Evolutionary conservation across 2,888 invertebrate species (phyloP), one percentile per base, ranked within the genome.

Genomic region (Phytoseiulus persimilis): DNA sequence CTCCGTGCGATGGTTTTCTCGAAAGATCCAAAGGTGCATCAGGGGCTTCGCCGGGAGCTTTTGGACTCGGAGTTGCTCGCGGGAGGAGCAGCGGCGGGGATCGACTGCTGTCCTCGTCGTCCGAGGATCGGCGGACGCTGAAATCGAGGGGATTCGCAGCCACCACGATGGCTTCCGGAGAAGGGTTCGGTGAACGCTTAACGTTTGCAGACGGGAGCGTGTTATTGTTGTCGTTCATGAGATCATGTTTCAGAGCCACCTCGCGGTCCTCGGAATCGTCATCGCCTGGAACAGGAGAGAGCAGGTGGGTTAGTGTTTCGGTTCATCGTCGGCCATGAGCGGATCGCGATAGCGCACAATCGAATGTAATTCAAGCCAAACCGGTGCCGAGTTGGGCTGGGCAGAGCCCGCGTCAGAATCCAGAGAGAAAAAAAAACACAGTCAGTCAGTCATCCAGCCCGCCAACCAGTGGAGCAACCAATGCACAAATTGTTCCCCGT

Each of bases 1-100:
- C 95, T 95, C 46, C 83, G 33, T 32, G 28, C 9, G 87, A 87
- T 28, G 87, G 87, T 31, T 87, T 87, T 32, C n/a, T 87, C 87
- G 87, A 87, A 28, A 87, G 87, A 87, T 87, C 87, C n/a, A 87
- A 45, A 87, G 87, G 87, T 31, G 87, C 87, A 45, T 87, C 87
- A 31, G 87, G 87, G 0, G 87, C 87, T 32, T n/a, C 32, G 39
- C 32, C 45, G 45, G 32, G 39, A 32, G 39, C 33, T 45, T 87
- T 33, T 31, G 87, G 87, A 33, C 87, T 87, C 14, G 87, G 87
- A 39, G 87, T 87, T 5, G 32, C 87, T 32, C 87, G 87, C 18
- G 65, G 65, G 18, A 65, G 65, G 11, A 45, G 39, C 45, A 87
- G 45, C 32, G 87, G 39, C 28, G 32, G 39, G 33, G 84, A 32